Conservation (phyloP, 2,888 invertebrate species). For the Seladonia tumulorum region DNA sequence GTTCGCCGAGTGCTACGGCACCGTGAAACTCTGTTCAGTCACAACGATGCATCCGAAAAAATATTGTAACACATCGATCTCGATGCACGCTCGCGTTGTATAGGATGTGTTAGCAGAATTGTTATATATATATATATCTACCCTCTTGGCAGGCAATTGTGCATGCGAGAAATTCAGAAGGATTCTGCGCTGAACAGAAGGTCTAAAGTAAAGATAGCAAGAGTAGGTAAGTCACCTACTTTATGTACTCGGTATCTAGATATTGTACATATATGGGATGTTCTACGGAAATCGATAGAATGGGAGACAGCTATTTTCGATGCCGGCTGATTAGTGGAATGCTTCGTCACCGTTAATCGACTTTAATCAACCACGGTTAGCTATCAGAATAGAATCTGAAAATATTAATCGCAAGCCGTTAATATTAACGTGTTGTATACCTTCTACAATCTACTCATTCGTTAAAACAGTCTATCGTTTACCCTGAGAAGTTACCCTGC, state of each 20-base stretch:
- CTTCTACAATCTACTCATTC: background rate
- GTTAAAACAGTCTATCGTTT: constrained; percentile 13
- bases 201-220: constrained; percentile 64
- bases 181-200: constrained; percentile 58
- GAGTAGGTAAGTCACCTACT: constrained; percentile 62
- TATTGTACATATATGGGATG: constrained; percentile 58
- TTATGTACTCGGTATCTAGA: constrained; percentile 60
- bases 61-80: constrained; percentile 39
- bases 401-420: background rate
- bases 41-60: constrained; percentile 54
- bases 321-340: constrained; percentile 32
- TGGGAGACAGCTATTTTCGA: constrained; percentile 48
- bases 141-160: constrained; percentile 67
- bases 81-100: constrained; percentile 44
- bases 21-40: constrained; percentile 19
- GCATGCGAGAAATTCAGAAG: constrained; percentile 66
- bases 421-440: too few species aligned
- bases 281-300: constrained; percentile 66
- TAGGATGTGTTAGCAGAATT: constrained; percentile 40
- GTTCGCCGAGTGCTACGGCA: background rate
- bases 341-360: background rate
- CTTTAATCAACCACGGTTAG: background rate
- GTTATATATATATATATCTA: too few species aligned
- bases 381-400: background rate
- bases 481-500: constrained; percentile 20